phyloP scores from a whole-genome alignment of 2,888 invertebrate genomes.

The Cerastoderma edule region DNA sequence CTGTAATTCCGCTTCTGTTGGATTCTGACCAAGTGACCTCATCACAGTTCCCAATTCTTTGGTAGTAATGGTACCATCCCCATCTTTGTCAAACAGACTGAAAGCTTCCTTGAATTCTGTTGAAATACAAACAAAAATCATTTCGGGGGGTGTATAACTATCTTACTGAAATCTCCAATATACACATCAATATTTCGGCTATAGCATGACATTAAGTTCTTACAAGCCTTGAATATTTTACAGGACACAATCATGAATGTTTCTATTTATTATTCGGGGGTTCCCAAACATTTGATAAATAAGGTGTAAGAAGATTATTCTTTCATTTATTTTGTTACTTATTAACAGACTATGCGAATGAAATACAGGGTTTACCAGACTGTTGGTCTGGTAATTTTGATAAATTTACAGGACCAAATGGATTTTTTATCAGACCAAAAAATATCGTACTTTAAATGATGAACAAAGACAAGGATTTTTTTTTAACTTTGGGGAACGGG shows the following conservation, averaged over 20 bases:
- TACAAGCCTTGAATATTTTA: too few relatives aligned
- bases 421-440: too few relatives aligned
- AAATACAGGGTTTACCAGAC: too few relatives aligned
- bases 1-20: conserved; percentile 99
- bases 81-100: conserved; percentile 99
- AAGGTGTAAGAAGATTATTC: too few relatives aligned
- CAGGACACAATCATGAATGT: too few relatives aligned
- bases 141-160: not conserved
- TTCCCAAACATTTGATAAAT: too few relatives aligned
- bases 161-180: not conserved
- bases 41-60: conserved; percentile 99
- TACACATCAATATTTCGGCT: too few relatives aligned
- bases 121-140: not conserved
- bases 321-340: not conserved
- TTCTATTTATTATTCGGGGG: too few relatives aligned
- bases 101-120: conserved; percentile 92
- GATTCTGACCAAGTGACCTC: conserved; percentile 99
- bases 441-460: too few relatives aligned
- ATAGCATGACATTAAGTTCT: not conserved
- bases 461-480: not conserved
- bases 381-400: too few relatives aligned
- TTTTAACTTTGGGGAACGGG: not conserved
- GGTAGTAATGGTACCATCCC: conserved; percentile 99
- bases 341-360: not conserved
- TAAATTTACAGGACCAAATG: too few relatives aligned